Evolutionary conservation across 2,888 invertebrate genomes (phyloP).

Genomic region (Drosophila suboccidentalis): DNA sequence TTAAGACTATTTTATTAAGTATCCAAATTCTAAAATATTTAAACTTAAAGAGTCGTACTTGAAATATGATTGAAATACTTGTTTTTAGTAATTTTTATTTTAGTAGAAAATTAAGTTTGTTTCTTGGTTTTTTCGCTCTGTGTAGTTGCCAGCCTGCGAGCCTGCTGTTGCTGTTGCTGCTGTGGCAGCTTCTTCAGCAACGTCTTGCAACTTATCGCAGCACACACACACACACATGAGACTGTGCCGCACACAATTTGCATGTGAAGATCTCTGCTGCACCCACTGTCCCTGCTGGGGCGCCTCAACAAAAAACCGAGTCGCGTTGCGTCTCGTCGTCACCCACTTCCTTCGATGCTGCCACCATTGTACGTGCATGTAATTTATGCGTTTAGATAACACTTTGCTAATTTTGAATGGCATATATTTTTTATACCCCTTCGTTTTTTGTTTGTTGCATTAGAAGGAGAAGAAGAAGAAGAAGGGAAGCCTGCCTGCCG

Average conservation of each 20-base stretch:
- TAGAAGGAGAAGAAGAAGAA: constrained; percentile 43
- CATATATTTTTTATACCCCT: constrained; percentile 65
- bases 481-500: constrained; percentile 14
- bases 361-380: constrained; percentile 77
- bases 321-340: constrained; percentile 41
- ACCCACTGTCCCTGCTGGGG: constrained; percentile 39
- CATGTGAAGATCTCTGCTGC: constrained; percentile 56
- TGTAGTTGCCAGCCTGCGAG: constrained; percentile 57
- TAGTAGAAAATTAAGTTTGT: too few relatives aligned
- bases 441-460: constrained; percentile 38
- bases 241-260: constrained; percentile 63
- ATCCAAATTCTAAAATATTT: too few relatives aligned
- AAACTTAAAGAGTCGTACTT: too few relatives aligned
- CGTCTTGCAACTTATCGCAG: constrained; percentile 77
- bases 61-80: too few relatives aligned
- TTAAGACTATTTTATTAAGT: too few relatives aligned
- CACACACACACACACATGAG: constrained; percentile 28
- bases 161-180: constrained; percentile 43
- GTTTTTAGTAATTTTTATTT: too few relatives aligned
- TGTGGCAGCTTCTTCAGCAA: constrained; percentile 79
- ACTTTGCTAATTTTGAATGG: constrained; percentile 83
- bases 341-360: constrained; percentile 54
- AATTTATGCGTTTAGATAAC: constrained; percentile 82
- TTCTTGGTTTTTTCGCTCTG: too few relatives aligned
- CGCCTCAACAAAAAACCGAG: constrained; percentile 9